Evolutionary conservation across 1,140 invertebrate species (phyloP).

Genomic region (Panulirus ornatus): DNA sequence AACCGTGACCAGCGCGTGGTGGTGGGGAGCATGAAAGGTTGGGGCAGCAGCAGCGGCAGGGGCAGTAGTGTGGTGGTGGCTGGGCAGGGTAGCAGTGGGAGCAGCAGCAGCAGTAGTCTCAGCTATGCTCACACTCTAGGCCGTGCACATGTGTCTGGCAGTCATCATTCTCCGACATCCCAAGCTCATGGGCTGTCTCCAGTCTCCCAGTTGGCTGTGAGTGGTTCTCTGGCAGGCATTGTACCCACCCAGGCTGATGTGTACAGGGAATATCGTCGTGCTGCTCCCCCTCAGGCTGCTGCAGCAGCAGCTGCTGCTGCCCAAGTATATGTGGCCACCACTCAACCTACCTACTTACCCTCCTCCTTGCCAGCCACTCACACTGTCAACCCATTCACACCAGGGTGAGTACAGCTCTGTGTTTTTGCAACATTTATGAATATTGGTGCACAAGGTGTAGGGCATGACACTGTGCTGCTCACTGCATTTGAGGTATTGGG

Average conservation of each 20-base stretch:
- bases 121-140: conserved; percentile 67
- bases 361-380: conserved; percentile 76
- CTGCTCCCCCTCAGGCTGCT: conserved; percentile 56
- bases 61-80: conserved; percentile 66
- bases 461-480: no score
- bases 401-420: conserved; percentile 76
- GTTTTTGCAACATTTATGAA: no score
- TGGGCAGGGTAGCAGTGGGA: conserved; percentile 56
- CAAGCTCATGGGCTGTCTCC: conserved; percentile 60
- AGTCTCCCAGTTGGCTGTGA: conserved; percentile 54
- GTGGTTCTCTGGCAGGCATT: conserved; percentile 61
- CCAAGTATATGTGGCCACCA: conserved; percentile 82
- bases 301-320: conserved; percentile 68
- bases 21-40: conserved; percentile 71
- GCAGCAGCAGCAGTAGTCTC: conserved; percentile 66
- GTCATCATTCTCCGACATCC: conserved; percentile 62
- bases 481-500: no score
- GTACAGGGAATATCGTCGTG: conserved; percentile 72
- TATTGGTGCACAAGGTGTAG: no score
- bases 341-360: conserved; percentile 80
- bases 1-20: conserved; percentile 77
- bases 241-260: conserved; percentile 72
- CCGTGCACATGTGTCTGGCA: conserved; percentile 52
- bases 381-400: conserved; percentile 76
- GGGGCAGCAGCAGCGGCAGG: conserved; percentile 50